A percentile compares a stretch with the other conserved stretches of the same genome.
phyloP scores from a whole-genome alignment of 2,888 invertebrate species.

The Syritta pipiens region DNA sequence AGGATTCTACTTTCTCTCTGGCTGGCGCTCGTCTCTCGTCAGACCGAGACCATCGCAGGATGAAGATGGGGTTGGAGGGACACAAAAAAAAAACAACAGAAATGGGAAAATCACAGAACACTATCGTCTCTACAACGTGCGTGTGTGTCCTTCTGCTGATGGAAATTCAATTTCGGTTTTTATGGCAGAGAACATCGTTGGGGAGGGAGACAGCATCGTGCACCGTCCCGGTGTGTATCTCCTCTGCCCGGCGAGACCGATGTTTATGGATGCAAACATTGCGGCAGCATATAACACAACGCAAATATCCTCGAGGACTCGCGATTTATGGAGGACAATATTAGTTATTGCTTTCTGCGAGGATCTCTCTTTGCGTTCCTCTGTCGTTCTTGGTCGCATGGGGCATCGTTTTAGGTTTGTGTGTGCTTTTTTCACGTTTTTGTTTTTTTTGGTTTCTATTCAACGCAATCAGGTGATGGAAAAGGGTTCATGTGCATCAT shows the following conservation, averaged over 20 bases:
- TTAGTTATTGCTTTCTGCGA: constrained; percentile 57
- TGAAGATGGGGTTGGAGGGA: background rate
- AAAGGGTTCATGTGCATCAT: no score
- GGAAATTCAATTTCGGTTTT: constrained; percentile 63
- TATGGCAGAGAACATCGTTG: background rate
- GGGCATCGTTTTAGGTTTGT: constrained; percentile 22
- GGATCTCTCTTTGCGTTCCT: no score
- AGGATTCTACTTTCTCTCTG: constrained; percentile 53
- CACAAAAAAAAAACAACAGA: background rate
- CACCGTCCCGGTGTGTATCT: no score
- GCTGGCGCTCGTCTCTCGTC: constrained; percentile 1
- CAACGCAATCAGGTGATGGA: background rate
- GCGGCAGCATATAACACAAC: constrained; percentile 53
- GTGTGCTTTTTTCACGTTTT: constrained; percentile 6
- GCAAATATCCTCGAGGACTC: constrained; percentile 60
- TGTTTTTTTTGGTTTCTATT: background rate
- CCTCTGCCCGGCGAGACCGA: constrained; percentile 45
- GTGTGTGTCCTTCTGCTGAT: constrained; percentile 46
- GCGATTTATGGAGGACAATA: constrained; percentile 66
- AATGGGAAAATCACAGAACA: background rate
- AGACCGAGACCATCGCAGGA: background rate
- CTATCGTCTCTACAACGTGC: constrained; percentile 2
- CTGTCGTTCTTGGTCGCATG: no score
- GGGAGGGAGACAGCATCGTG: constrained; percentile 2
- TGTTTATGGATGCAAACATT: constrained; percentile 66